Base-by-base conservation (phyloP, 2,113 vertebrate species). In the Girardinichthys multiradiatus region DNA sequence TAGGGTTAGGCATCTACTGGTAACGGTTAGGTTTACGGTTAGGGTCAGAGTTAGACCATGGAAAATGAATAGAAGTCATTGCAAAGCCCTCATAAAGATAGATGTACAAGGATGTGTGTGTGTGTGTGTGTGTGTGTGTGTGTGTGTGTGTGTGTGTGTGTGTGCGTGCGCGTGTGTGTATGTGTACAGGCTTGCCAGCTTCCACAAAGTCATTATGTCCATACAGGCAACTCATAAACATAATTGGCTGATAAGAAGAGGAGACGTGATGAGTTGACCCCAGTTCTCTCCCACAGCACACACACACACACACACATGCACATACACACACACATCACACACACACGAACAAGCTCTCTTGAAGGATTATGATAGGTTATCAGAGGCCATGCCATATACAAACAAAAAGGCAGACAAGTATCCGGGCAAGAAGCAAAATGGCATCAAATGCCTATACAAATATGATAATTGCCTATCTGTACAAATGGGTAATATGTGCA, bases 161-260 rank as follows among this genome's bases (percentile, higher is more conserved):
- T 79, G 72, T 76, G 66, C 72, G 69, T 67, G 65, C 64, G 64
- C 61, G 76, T 48, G 72, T 74, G 61, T 64, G 37, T 69, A 35
- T 68, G 58, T 26, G 54, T 72, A 58, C 45, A 77, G 28, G 17
- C 4, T 31, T 2, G 29, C 12, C 35, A 57, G n/a, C 33, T 78
- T 83, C 72, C 71, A 68, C 62, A 64, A 60, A 81, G 79, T 88
- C 83, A 90, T 91, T 90, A 90, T 51, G 83, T 76, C 67, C 31
- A 76, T 71, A 81, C 72, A 83, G 81, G 89, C 80, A 80, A 79
- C 70, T 90, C 84, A 87, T 89, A 88, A 91, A 92, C 89, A 90
- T 80, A 85, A 86, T 68, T 79, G 81, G 59, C 79, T 84, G 90
- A 92, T 91, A 92, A 92, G 81, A 79, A 64, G 51, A 84, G 78